Conservation (phyloP, 2,113 vertebrate species). For the Chloebia gouldiae region DNA sequence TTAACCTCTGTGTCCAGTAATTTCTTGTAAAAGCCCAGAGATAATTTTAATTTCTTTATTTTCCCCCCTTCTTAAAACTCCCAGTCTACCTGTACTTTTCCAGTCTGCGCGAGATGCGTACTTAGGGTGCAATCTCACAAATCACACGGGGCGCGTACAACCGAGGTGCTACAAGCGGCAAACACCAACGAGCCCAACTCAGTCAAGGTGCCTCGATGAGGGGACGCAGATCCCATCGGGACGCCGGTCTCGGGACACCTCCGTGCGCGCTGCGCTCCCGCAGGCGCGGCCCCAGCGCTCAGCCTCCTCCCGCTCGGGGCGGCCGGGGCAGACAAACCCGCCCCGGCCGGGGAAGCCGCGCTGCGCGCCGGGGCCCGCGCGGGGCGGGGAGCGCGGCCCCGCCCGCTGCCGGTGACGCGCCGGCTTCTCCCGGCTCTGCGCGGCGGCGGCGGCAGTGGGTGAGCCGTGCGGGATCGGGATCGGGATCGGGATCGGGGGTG, state of each 20-base stretch:
- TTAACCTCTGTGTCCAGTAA: background rate
- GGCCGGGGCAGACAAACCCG: accelerated
- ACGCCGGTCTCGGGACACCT: background rate
- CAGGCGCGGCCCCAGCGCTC: too few relatives aligned
- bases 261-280: too few relatives aligned
- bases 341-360: accelerated
- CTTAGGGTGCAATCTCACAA: background rate
- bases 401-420: background rate
- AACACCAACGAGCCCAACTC: background rate
- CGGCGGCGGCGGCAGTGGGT: background rate
- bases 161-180: accelerated
- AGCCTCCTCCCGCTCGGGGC: accelerated
- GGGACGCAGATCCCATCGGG: background rate
- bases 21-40: background rate
- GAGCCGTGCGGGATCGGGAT: background rate
- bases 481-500: background rate
- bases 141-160: accelerated
- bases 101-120: background rate
- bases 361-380: accelerated
- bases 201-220: too few relatives aligned
- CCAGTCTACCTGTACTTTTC: background rate
- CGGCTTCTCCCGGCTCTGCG: background rate
- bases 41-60: background rate
- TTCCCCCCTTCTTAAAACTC: accelerated
- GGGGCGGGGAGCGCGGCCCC: background rate